These are phyloP conservation scores for Dallia pectoralis DNA, from an alignment of 2,797 vertebrate species.

Conservation along the genomic window DNA sequence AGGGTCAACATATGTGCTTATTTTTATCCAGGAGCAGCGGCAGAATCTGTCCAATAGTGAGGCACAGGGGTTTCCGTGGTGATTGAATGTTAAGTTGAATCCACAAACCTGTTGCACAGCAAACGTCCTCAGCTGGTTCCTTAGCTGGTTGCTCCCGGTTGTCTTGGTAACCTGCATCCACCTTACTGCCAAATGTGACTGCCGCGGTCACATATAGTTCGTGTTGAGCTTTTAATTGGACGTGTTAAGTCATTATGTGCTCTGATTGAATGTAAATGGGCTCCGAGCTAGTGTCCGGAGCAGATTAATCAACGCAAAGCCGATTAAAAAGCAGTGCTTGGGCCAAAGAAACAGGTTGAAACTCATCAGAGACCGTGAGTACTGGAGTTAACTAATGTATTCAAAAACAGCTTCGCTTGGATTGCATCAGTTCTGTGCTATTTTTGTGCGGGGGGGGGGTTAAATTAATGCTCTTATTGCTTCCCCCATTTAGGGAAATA, in stretches of 20 bases:
- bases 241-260: slow-evolving; percentile 1
- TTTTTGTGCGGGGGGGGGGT: neutral
- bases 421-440: neutral
- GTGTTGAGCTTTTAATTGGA: slow-evolving; percentile 1
- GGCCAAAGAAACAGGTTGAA: neutral
- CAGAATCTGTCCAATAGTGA: neutral
- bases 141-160: neutral
- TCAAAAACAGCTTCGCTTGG: neutral
- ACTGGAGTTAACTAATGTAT: neutral
- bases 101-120: neutral
- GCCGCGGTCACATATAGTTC: neutral
- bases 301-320: slow-evolving; percentile 4
- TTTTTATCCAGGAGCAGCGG: neutral
- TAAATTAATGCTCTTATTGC: neutral
- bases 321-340: neutral
- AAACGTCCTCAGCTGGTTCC: neutral
- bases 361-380: neutral
- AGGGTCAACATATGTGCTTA: neutral
- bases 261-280: neutral
- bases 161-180: slow-evolving; percentile 6
- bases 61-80: neutral
- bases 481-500: neutral
- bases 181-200: neutral
- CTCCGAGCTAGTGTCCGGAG: neutral
- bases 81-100: neutral